Evolutionary conservation across 2,888 invertebrate species (phyloP), one percentile per base, ranked within the genome.

Genomic region (Barypeithes pellucidus): DNA sequence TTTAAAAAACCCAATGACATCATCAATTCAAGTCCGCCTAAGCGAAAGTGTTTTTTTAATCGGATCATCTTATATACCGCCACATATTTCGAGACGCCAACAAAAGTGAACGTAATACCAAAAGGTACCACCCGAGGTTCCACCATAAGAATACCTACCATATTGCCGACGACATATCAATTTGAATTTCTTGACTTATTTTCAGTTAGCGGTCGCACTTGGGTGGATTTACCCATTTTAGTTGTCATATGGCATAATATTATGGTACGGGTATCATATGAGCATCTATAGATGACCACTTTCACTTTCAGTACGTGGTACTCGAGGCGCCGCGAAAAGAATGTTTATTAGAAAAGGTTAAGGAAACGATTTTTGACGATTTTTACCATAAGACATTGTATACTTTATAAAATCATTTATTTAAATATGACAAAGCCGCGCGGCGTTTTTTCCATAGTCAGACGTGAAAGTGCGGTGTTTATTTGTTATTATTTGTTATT

Each of bases 201-300:
- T 96, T 89, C 78, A 94, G 92, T 83, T 94, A 94, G 0, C 96
- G 95, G 86, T 97, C 95, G 87, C 8, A 33, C 54, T 18, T 11
- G 33, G 54, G 16, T 16, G 33, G 54, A 54, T 24, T 54, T 33
- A 33, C 33, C 16, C 16, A 57, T 57, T 57, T 14, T 33, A 16
- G 0, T 57, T 29, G 24, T 52, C 52, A 52, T 14, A 52, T 52
- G 29, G 29, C 24, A 14, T 52, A 52, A 52, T 29, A 52, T 24
- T 78, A 33, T 29, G 29, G 29, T n/a, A 11, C 16, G 59, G 59
- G 59, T 67, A 67, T 59, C 67, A 59, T 57, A 39, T 24, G 59
- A 41, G n/a, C 16, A 45, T 18, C 41, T 24, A 18, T 33, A 33
- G 59, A 54, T n/a, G 57, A 59, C 45, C 67, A 67, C 67, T 67